Conservation (phyloP, 2,797 vertebrate genomes). For the Helicolenus hilgendorfi region DNA sequence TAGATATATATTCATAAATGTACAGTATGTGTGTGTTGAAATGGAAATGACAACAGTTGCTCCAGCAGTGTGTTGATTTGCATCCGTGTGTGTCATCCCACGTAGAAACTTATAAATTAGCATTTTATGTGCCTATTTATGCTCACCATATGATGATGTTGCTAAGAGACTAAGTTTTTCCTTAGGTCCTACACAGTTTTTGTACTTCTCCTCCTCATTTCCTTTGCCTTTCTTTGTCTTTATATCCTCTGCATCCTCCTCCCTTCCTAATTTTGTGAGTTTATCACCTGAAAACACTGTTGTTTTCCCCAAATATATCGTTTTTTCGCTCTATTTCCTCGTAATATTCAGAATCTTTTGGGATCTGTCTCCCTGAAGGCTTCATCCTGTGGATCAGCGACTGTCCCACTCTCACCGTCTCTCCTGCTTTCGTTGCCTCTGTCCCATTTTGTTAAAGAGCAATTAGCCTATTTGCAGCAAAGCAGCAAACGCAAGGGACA, state of each 20-base stretch:
- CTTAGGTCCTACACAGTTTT: neutral
- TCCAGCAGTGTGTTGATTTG: neutral
- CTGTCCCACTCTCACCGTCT: neutral
- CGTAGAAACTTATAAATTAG: slow-evolving; percentile 2
- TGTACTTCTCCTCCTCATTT: neutral
- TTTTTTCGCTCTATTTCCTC: neutral
- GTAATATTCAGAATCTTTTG: neutral
- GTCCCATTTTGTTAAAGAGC: slow-evolving; percentile 73
- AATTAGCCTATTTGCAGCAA: slow-evolving; percentile 83
- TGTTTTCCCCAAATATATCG: neutral
- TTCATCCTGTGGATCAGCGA: neutral
- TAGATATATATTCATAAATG: neutral
- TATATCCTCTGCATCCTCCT: neutral
- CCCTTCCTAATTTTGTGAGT: neutral
- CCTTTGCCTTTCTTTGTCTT: neutral
- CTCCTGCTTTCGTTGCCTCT: slow-evolving; percentile 16
- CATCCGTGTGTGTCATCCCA: neutral
- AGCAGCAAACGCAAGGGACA: slow-evolving; percentile 42
- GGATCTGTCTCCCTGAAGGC: slow-evolving; percentile 1
- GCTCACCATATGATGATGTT: slow-evolving; percentile 22
- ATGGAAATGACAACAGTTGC: neutral
- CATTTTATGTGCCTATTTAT: slow-evolving; percentile 16
- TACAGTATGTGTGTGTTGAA: neutral
- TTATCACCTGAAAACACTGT: neutral
- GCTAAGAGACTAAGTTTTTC: slow-evolving; percentile 33